Percentiles rank a stretch among this genome's conserved stretches.
Evolutionary conservation across 2,888 invertebrate genomes (phyloP).

Genomic region (Metopia argyrocephala): DNA sequence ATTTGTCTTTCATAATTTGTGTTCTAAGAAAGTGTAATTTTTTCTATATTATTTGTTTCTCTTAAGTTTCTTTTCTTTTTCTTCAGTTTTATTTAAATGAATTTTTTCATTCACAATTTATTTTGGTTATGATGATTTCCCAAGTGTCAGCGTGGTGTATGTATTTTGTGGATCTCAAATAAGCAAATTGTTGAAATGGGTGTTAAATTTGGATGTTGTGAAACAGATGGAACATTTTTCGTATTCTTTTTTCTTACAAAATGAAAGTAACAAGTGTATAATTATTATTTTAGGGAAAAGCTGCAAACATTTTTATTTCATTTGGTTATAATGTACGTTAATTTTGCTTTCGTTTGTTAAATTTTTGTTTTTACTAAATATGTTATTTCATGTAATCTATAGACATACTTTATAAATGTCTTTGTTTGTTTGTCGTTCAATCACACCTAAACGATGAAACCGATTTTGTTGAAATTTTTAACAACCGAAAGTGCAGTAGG

Average conservation of each 20-base stretch:
- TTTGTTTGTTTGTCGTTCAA: no score
- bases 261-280: background rate
- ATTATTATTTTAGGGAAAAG: background rate
- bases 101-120: background rate
- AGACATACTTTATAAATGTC: no score
- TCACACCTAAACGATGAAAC: no score
- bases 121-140: background rate
- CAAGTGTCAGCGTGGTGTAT: background rate
- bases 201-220: conserved; percentile 3
- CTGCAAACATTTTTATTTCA: background rate
- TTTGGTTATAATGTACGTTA: no score
- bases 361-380: no score
- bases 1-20: conserved; percentile 13
- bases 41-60: no score
- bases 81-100: background rate
- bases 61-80: no score
- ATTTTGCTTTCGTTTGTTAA: no score
- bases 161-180: background rate
- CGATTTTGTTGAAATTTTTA: no score
- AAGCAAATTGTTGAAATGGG: background rate
- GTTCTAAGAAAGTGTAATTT: conserved; percentile 13
- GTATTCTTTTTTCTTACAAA: background rate
- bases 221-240: background rate
- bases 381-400: no score
- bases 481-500: no score